phyloP scores from a whole-genome alignment of 2,888 invertebrate genomes.

The Tipula lateralis region DNA sequence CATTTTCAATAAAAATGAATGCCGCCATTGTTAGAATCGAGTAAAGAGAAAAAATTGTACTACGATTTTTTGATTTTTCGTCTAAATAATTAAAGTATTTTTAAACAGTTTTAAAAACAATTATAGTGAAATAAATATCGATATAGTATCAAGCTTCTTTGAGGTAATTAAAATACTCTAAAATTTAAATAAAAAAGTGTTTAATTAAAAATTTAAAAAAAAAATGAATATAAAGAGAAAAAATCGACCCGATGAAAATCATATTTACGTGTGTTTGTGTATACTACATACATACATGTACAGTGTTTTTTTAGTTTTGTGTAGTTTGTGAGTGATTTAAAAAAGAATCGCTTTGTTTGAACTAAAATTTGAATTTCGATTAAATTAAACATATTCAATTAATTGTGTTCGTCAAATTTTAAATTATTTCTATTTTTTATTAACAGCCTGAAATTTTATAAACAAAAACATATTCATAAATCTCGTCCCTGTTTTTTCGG shows the following conservation, averaged over 20 bases:
- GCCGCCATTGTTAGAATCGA: conserved; percentile 30
- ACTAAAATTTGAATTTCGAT: not conserved
- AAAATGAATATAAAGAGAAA: not conserved
- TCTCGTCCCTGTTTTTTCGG: conserved; percentile 14
- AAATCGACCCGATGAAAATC: conserved; percentile 28
- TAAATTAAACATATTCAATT: not conserved
- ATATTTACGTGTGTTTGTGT: not conserved
- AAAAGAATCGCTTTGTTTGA: not conserved
- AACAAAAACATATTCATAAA: not conserved
- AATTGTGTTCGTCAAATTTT: not conserved
- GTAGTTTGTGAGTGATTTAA: not conserved
- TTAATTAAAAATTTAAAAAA: not conserved
- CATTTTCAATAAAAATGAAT: conserved; percentile 27
- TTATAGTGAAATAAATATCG: conserved; percentile 7
- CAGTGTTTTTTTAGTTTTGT: not conserved
- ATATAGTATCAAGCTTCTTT: not conserved
- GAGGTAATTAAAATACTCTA: not conserved
- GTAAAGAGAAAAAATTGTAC: conserved; percentile 26
- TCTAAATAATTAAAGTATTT: not conserved
- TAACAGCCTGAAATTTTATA: no score
- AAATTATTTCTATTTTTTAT: not conserved
- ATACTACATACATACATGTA: no score
- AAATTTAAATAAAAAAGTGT: not conserved
- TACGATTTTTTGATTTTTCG: not conserved
- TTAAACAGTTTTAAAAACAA: not conserved